phyloP scores from a whole-genome alignment of 2,113 vertebrate species.

The Neotoma lepida region DNA sequence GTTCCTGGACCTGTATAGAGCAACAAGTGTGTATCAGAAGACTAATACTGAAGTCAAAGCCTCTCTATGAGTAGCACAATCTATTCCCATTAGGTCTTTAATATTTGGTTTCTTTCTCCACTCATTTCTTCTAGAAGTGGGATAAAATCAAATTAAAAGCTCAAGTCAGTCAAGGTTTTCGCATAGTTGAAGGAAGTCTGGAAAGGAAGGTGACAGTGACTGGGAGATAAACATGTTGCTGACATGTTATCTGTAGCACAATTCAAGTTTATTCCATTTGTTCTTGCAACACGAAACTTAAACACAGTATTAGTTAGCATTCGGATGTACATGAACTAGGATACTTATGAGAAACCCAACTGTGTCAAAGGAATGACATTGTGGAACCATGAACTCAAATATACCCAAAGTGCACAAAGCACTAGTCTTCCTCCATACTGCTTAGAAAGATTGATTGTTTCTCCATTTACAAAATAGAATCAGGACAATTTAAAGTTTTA shows the following conservation, averaged over 20 bases:
- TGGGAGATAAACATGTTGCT: slow-evolving; percentile 44
- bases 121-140: neutral
- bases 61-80: neutral
- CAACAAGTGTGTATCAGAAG: neutral
- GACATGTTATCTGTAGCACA: slow-evolving; percentile 81
- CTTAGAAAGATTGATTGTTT: slow-evolving; percentile 89
- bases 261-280: slow-evolving; percentile 92
- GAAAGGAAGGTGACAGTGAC: neutral
- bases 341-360: slow-evolving; percentile 83
- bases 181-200: neutral
- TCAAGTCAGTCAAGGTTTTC: neutral
- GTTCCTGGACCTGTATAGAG: neutral
- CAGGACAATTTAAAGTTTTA: slow-evolving; percentile 83
- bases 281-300: slow-evolving; percentile 89
- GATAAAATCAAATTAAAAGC: neutral
- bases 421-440: slow-evolving; percentile 85
- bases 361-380: slow-evolving; percentile 85
- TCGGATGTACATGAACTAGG: slow-evolving; percentile 86
- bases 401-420: slow-evolving; percentile 88
- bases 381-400: slow-evolving; percentile 85
- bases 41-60: neutral
- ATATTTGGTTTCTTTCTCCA: neutral
- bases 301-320: slow-evolving; percentile 89
- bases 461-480: slow-evolving; percentile 88
- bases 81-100: neutral